phyloP scores from a whole-genome alignment of 1,140 invertebrate species.

The Helicoverpa armigera region DNA sequence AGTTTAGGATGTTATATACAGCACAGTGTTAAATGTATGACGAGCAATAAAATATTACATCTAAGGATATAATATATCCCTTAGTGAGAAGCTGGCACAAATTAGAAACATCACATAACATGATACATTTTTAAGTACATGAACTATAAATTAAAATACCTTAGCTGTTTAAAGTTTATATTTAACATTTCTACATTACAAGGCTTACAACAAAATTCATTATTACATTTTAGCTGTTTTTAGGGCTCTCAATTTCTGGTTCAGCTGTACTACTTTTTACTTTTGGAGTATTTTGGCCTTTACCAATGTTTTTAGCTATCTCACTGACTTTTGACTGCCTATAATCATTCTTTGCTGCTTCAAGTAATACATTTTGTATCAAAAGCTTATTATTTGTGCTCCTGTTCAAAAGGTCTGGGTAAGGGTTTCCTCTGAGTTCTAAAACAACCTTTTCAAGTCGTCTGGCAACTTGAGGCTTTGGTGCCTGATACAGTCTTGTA shows the following conservation, averaged over 20 bases:
- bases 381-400: constrained; percentile 87
- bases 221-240: background rate
- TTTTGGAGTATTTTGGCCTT: constrained; percentile 52
- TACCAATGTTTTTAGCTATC: constrained; percentile 80
- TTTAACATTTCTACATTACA: background rate
- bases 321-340: constrained; percentile 83
- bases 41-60: too few species aligned
- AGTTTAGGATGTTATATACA: too few species aligned
- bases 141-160: background rate
- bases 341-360: constrained; percentile 91
- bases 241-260: constrained; percentile 12
- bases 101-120: too few species aligned
- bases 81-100: too few species aligned
- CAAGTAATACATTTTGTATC: constrained; percentile 91
- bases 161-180: background rate
- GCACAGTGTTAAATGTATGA: too few species aligned
- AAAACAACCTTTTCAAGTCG: constrained; percentile 88
- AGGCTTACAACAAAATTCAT: background rate
- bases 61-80: too few species aligned
- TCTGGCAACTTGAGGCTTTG: constrained; percentile 87
- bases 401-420: constrained; percentile 87
- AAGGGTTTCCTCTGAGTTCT: constrained; percentile 93
- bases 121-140: too few species aligned
- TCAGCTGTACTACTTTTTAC: constrained; percentile 27
- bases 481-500: constrained; percentile 91